Conservation (phyloP, 2,113 vertebrate species). For the Tamias sibiricus region DNA sequence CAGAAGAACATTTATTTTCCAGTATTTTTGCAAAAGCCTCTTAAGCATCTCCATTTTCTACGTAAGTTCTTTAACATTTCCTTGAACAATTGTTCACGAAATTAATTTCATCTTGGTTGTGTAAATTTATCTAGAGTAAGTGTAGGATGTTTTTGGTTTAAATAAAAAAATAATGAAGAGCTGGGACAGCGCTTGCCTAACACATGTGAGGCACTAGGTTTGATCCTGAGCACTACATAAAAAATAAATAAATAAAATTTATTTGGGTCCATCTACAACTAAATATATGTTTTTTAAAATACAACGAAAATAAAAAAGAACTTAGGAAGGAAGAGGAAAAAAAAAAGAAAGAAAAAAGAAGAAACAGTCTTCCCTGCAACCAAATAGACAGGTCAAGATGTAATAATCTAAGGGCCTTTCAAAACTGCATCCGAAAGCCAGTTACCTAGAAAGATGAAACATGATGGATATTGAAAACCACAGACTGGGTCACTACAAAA, state of each 20-base stretch:
- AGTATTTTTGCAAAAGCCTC: background rate
- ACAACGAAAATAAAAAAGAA: background rate
- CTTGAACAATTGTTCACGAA: background rate
- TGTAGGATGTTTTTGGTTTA: background rate
- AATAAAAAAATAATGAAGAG: background rate
- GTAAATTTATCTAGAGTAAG: constrained; percentile 6
- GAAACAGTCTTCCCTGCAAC: background rate
- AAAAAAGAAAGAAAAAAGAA: background rate
- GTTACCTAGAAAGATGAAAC: background rate
- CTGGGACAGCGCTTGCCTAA: too few species aligned
- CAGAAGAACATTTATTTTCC: background rate
- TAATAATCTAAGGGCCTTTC: background rate
- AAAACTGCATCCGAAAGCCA: background rate
- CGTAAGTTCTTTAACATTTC: background rate
- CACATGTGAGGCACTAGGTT: too few species aligned
- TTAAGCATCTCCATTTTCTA: background rate
- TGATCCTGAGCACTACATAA: too few species aligned
- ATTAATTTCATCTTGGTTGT: background rate
- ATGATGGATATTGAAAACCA: background rate
- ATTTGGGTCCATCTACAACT: too few species aligned
- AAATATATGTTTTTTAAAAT: too few species aligned
- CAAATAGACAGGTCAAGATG: background rate
- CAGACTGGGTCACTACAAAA: background rate
- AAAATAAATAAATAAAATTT: too few species aligned
- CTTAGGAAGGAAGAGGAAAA: background rate